These are phyloP conservation scores for Acanthornis magna DNA, from an alignment of 2,797 vertebrate species.

Conservation along the genomic window DNA sequence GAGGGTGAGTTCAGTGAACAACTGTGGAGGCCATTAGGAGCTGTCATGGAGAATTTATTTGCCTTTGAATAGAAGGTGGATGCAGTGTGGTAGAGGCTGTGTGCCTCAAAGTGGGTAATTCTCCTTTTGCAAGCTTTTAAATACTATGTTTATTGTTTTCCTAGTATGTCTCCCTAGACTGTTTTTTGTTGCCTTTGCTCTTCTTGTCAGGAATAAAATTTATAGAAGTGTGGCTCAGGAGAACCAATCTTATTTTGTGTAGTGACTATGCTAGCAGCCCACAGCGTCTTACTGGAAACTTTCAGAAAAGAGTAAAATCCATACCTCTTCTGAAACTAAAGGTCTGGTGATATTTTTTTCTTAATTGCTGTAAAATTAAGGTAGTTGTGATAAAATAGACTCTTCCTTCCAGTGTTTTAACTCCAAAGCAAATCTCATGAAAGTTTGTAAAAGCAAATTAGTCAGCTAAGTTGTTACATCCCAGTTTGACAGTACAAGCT, in stretches of 20 bases:
- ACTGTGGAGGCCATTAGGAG: constrained; percentile 56
- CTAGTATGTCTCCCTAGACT: constrained; percentile 44
- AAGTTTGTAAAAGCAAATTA: background rate
- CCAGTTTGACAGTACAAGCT: background rate
- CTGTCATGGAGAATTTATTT: constrained; percentile 71
- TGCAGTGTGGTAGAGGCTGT: background rate
- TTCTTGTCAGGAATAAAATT: constrained; percentile 65
- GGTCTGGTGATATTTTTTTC: background rate
- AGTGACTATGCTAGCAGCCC: background rate
- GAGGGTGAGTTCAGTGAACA: constrained; percentile 69
- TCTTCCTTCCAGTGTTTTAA: background rate
- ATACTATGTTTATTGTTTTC: constrained; percentile 66
- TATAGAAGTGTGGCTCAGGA: constrained; percentile 48
- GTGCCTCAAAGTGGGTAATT: constrained; percentile 43
- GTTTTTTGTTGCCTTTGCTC: constrained; percentile 50
- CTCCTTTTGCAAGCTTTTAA: constrained; percentile 55
- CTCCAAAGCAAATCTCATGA: background rate
- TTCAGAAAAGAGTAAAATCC: constrained; percentile 35
- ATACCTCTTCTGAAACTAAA: background rate
- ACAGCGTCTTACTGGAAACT: background rate
- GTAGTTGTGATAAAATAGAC: background rate
- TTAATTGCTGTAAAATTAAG: background rate
- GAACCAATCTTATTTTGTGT: constrained; percentile 35
- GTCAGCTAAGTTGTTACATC: background rate
- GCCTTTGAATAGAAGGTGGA: constrained; percentile 59